These are phyloP conservation scores for Melangyna quadrimaculata DNA, from an alignment of 2,888 invertebrate genomes.

Conservation along the genomic window DNA sequence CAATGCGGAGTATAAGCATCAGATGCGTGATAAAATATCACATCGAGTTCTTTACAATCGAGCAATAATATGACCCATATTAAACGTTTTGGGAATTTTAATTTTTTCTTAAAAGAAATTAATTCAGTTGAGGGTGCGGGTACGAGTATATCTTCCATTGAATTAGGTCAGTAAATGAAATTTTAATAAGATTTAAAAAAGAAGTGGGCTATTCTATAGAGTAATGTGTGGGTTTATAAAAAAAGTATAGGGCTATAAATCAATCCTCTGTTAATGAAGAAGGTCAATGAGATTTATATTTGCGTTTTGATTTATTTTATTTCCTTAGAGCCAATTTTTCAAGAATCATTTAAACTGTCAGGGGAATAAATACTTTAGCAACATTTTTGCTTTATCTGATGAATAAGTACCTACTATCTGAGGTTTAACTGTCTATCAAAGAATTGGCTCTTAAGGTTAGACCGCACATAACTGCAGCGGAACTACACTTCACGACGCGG, in stretches of 20 bases:
- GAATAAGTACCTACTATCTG: no score
- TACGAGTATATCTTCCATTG: neutral
- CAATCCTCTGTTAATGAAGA: neutral
- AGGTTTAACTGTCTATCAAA: no score
- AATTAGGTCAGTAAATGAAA: conserved; percentile 27
- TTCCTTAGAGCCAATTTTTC: no score
- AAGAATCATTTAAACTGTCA: no score
- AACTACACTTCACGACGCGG: no score
- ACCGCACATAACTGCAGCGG: no score
- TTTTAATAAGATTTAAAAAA: neutral
- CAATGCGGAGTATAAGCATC: neutral
- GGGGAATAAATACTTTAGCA: no score
- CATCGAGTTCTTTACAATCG: neutral
- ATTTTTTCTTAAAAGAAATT: conserved; percentile 30
- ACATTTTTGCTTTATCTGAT: no score
- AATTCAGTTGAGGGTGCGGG: neutral
- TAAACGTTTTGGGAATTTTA: conserved; percentile 38
- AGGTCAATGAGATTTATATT: conserved; percentile 5
- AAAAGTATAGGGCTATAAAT: neutral
- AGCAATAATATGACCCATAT: conserved; percentile 22
- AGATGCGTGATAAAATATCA: conserved; percentile 32
- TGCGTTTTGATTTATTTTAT: neutral
- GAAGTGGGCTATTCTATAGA: neutral
- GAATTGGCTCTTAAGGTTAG: no score
- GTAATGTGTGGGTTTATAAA: neutral